Conservation (phyloP, 2,113 vertebrate genomes). For the Brienomyrus longianalis region DNA sequence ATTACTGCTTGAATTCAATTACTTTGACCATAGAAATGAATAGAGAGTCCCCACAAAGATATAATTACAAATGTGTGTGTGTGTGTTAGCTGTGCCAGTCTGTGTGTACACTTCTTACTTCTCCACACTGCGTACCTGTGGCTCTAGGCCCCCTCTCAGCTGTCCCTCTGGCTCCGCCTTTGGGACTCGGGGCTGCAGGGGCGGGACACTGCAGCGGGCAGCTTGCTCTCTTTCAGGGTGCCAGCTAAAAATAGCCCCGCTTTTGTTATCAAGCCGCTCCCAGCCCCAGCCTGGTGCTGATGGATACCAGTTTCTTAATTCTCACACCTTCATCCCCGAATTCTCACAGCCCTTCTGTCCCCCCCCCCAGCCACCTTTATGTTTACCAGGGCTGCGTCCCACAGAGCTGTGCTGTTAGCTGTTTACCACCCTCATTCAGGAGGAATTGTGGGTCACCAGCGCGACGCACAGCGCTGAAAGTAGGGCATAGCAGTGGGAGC, state of each 20-base stretch:
- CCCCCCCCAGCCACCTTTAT: not conserved
- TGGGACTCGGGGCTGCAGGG: not conserved
- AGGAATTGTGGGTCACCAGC: not conserved
- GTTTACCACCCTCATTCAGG: not conserved
- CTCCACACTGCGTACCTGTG: not conserved
- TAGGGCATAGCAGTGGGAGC: not conserved
- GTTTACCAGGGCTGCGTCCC: not conserved
- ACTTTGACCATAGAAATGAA: not conserved
- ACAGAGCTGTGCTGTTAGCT: not conserved
- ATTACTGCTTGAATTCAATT: too few relatives aligned
- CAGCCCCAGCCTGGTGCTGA: not conserved
- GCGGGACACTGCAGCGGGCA: not conserved
- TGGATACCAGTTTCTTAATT: not conserved
- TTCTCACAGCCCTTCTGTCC: not conserved
- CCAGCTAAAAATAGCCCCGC: not conserved
- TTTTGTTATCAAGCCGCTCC: not conserved
- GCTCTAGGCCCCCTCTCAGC: not conserved
- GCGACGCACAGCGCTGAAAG: not conserved
- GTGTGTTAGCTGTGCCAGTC: conserved; percentile 8
- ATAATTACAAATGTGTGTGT: not conserved
- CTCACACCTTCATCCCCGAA: not conserved
- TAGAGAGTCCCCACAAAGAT: not conserved
- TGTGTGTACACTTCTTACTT: not conserved
- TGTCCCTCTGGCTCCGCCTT: not conserved
- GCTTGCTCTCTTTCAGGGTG: not conserved